Percentiles rank a stretch among this genome's conserved stretches.
Evolutionary conservation across 2,888 invertebrate species (phyloP).

Genomic region (Neocrepidodera transversa): DNA sequence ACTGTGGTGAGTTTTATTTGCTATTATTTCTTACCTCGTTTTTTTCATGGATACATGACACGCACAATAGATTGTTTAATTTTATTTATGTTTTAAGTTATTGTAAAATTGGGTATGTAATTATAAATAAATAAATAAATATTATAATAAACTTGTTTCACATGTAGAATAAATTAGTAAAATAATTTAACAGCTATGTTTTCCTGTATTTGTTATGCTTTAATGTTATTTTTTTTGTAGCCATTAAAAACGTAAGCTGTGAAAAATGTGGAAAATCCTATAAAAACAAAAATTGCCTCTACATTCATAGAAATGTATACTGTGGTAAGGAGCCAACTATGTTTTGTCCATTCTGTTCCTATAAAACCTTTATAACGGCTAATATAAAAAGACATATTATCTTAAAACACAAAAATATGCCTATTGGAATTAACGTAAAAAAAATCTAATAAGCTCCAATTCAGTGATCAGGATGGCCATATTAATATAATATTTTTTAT

Average conservation of each 20-base stretch:
- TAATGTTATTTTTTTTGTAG: slow-evolving; percentile 7
- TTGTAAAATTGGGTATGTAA: too few species aligned
- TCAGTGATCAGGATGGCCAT: background rate
- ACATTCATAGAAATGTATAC: slow-evolving; percentile 74
- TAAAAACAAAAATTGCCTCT: slow-evolving; percentile 53
- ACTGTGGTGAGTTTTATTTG: too few species aligned
- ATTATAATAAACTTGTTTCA: too few species aligned
- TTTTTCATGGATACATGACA: too few species aligned
- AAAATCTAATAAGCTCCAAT: background rate
- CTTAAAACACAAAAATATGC: slow-evolving; percentile 1
- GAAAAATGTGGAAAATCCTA: slow-evolving; percentile 45
- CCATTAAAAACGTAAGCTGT: background rate
- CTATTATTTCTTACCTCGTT: too few species aligned
- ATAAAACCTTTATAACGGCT: slow-evolving; percentile 21
- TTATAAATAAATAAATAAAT: too few species aligned
- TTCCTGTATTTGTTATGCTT: too few species aligned
- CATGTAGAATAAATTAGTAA: too few species aligned
- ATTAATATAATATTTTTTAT: too few species aligned
- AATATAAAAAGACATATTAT: slow-evolving; percentile 23
- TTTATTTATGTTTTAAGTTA: too few species aligned
- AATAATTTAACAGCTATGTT: too few species aligned
- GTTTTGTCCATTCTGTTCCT: slow-evolving; percentile 22
- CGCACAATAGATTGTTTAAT: too few species aligned
- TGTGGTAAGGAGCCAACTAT: slow-evolving; percentile 63
- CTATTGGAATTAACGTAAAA: background rate